Evolutionary conservation across 2,113 vertebrate species (phyloP), one percentile per base, ranked within the genome.

Genomic region (Megaptera novaeangliae): DNA sequence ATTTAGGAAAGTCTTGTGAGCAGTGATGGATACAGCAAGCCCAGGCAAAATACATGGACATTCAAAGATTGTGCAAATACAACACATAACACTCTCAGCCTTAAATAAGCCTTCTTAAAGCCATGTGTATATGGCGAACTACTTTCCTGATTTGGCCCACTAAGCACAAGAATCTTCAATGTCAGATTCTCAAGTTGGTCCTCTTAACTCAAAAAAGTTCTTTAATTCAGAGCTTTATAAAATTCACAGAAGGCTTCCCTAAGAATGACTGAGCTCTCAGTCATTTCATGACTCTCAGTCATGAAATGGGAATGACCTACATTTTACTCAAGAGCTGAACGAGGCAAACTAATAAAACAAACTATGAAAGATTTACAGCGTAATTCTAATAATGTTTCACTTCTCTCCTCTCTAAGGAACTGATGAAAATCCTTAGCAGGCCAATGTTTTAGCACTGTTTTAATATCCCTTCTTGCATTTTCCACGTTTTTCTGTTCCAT

Each of bases 331-430:
- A 77, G 39, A 85, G 59, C 39, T 77, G 66, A 94, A 71, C 41
- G 80, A 91, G 59, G 14, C 66, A 91, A 92, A 80, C 46, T 87
- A 84, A 94, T 87, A 89, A 93, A 94, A 94, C 57, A 95, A 92
- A 93, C 55, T 20, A 39, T 8, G 41, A 55, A 94, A 92, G 41
- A 89, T 86, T 89, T 75, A 57, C 13, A 84, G 34, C 39, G n/a
- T 21, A 15, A 94, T 61, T 82, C 27, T 84, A 83, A 92, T 78
- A 87, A 88, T 77, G 57, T 41, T 93, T 75, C 44, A 93, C 59
- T 93, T 52, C 63, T 69, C 31, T 86, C 59, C 25, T 80, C n/a
- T 92, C 74, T 64, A 82, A 92, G 52, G 21, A 96, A 36, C 61
- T 61, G 68, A n/a, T 77, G 52, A 57, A 96, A 97, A 44, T 29